A percentile compares a stretch with the other conserved stretches of the same genome.
Conservation (phyloP, 2,888 invertebrate species). For the Aphidoletes aphidimyza region DNA sequence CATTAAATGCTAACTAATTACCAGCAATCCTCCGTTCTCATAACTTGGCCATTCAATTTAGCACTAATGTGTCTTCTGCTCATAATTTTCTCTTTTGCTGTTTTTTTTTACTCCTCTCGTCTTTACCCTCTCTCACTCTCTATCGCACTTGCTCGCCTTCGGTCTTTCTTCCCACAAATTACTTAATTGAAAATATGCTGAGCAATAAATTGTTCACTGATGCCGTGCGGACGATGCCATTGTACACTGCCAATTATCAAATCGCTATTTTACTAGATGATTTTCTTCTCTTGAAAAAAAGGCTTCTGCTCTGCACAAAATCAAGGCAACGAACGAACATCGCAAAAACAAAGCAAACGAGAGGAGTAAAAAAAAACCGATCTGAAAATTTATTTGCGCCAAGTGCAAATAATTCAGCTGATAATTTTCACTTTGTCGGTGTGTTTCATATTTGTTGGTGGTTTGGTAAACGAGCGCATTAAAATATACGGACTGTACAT, state of each 20-base stretch:
- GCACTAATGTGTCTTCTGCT: conserved; percentile 41
- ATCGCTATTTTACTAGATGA: conserved; percentile 47
- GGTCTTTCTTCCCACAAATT: conserved; percentile 34
- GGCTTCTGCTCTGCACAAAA: not conserved
- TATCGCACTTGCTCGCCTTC: too few relatives aligned
- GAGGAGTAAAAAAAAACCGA: not conserved
- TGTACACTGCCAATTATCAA: conserved; percentile 43
- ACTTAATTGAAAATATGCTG: conserved; percentile 52
- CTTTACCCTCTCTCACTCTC: not conserved
- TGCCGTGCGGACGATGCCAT: not conserved
- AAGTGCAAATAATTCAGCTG: conserved; percentile 53
- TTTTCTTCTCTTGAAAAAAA: not conserved
- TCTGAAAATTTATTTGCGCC: conserved; percentile 52
- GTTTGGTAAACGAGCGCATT: not conserved
- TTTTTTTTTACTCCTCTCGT: not conserved
- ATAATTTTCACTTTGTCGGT: conserved; percentile 52
- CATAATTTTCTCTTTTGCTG: not conserved
- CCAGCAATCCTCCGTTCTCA: conserved; percentile 7
- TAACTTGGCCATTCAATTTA: conserved; percentile 43
- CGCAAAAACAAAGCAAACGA: too few relatives aligned
- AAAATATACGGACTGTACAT: too few relatives aligned
- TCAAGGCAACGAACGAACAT: too few relatives aligned
- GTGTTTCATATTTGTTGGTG: conserved; percentile 40
- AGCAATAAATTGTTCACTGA: conserved; percentile 43
- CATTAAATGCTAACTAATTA: conserved; percentile 39